These are phyloP conservation scores for Seladonia tumulorum DNA, from an alignment of 2,888 invertebrate species.

Conservation along the genomic window DNA sequence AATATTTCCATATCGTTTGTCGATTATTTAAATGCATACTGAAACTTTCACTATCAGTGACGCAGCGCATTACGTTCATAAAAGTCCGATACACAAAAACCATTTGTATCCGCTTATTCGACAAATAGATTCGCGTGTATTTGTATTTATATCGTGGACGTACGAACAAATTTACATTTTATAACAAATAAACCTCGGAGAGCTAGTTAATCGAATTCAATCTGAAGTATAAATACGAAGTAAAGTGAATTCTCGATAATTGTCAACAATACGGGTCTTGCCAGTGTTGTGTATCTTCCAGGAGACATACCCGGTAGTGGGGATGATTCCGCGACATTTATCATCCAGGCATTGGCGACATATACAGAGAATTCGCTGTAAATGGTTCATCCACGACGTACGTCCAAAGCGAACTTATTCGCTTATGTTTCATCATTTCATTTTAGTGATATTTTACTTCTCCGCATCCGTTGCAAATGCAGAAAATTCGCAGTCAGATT, in stretches of 20 bases:
- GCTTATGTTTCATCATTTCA: neutral
- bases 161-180: neutral
- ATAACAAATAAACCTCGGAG: neutral
- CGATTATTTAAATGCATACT: neutral
- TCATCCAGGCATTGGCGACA: too few relatives aligned
- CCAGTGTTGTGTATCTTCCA: too few relatives aligned
- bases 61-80: neutral
- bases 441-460: neutral
- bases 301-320: too few relatives aligned
- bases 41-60: slow-evolving; percentile 8
- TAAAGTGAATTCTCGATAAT: too few relatives aligned
- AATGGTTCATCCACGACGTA: too few relatives aligned
- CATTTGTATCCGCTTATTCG: too few relatives aligned
- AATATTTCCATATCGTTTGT: neutral
- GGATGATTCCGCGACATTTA: too few relatives aligned
- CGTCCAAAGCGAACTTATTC: neutral
- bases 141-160: neutral
- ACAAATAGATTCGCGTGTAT: neutral
- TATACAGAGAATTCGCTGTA: too few relatives aligned
- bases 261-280: too few relatives aligned
- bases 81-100: neutral
- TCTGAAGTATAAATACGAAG: too few relatives aligned
- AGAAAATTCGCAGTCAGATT: neutral
- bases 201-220: too few relatives aligned
- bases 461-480: neutral